A percentile compares a stretch with the other conserved stretches of the same genome.
Evolutionary conservation across 1,140 invertebrate genomes (phyloP).

Genomic region (Fopius arisanus): DNA sequence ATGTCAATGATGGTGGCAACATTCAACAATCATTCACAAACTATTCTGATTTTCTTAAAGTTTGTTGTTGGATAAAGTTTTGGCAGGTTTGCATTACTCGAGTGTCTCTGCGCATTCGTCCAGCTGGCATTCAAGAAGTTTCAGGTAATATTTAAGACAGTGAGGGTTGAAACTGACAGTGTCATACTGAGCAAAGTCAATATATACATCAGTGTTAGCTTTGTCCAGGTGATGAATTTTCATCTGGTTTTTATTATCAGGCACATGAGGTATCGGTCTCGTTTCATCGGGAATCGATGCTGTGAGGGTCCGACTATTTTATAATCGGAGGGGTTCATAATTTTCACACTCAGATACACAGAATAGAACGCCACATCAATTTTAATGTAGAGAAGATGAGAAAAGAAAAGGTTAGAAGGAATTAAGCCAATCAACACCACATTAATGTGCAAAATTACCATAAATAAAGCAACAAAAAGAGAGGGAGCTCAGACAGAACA

Average conservation of each 20-base stretch:
- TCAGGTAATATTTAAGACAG: constrained; percentile 23
- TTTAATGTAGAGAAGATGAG: background rate
- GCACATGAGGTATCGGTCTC: background rate
- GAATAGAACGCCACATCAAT: background rate
- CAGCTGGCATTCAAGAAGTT: background rate
- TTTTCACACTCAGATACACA: background rate
- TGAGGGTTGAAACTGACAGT: constrained; percentile 63
- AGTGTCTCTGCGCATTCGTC: background rate
- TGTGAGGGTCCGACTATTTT: background rate
- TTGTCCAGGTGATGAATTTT: background rate
- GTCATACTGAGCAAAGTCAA: constrained; percentile 67
- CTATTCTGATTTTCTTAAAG: background rate
- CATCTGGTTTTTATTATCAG: background rate
- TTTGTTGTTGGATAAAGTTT: background rate
- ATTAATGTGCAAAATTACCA: background rate
- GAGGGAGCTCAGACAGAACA: no score
- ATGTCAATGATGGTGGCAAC: background rate
- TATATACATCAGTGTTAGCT: constrained; percentile 66
- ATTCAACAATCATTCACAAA: background rate
- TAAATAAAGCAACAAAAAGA: background rate
- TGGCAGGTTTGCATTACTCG: background rate
- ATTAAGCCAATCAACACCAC: background rate
- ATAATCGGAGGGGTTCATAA: background rate
- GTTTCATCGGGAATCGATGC: background rate
- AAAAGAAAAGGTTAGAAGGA: background rate